Conservation (phyloP, 2,113 vertebrate genomes). For the Paedocypris sp. region DNA sequence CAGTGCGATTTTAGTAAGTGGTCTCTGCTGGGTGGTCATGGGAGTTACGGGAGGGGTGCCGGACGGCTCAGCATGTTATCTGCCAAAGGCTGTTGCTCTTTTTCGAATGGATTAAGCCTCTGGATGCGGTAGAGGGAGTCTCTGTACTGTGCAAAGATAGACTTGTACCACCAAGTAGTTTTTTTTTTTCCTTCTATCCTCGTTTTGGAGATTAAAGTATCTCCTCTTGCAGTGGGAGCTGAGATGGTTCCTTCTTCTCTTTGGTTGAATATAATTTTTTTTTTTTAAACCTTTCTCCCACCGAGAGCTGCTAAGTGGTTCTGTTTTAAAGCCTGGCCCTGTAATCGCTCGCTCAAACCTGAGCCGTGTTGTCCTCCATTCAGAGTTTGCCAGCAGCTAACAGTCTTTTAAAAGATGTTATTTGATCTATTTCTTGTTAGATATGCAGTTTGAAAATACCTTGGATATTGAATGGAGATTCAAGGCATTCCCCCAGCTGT, state of each 20-base stretch:
- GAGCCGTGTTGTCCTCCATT: background rate
- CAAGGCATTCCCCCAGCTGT: too few relatives aligned
- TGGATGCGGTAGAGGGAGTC: conserved; percentile 15
- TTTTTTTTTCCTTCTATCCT: background rate
- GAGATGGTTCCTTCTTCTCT: background rate
- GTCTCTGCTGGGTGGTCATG: conserved; percentile 17
- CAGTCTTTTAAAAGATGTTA: conserved; percentile 4
- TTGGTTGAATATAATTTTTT: background rate
- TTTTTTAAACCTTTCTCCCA: conserved; percentile 9
- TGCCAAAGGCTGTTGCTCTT: conserved; percentile 15
- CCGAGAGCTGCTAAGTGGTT: conserved; percentile 25
- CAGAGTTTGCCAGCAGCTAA: conserved; percentile 7
- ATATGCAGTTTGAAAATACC: too few relatives aligned
- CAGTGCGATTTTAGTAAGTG: conserved; percentile 44
- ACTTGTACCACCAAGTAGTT: background rate
- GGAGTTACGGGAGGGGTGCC: background rate
- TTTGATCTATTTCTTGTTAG: too few relatives aligned
- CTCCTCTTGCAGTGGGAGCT: conserved; percentile 2
- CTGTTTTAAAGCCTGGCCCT: background rate
- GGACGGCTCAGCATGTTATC: conserved; percentile 1
- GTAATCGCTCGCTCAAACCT: conserved; percentile 2
- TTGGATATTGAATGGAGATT: too few relatives aligned
- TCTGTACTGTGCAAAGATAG: background rate
- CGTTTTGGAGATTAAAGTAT: conserved; percentile 12
- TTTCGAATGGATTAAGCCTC: conserved; percentile 4